Evolutionary conservation across 2,113 vertebrate species (phyloP).

Genomic region (Antechinus stuartii): DNA sequence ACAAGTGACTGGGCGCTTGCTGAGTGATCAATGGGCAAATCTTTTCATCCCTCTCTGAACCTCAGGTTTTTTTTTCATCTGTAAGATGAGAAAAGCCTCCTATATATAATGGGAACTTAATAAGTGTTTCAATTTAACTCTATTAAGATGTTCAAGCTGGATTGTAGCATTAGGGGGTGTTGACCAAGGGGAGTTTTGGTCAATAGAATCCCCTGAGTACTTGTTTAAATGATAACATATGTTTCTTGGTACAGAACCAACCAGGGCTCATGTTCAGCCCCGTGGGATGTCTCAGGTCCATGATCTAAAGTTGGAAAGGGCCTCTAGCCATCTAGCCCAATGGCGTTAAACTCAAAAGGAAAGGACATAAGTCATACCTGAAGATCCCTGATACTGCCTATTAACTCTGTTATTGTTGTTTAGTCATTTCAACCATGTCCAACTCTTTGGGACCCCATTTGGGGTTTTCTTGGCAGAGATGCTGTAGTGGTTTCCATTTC

Average conservation of each 20-base stretch:
- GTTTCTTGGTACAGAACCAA: background rate
- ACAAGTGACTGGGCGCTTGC: background rate
- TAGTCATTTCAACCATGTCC: background rate
- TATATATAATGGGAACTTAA: background rate
- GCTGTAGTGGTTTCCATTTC: background rate
- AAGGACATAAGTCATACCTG: background rate
- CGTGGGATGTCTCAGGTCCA: too few species aligned
- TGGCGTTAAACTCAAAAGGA: background rate
- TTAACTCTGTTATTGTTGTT: background rate
- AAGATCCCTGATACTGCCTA: background rate
- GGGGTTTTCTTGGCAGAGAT: background rate
- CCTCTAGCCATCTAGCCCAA: background rate
- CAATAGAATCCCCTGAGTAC: background rate
- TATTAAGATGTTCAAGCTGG: background rate
- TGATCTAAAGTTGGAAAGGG: background rate
- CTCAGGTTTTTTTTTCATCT: background rate
- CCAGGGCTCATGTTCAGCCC: background rate
- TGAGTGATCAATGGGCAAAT: background rate
- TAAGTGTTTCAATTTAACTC: background rate
- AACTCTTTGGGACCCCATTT: background rate
- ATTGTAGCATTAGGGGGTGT: background rate
- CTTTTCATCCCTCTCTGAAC: background rate
- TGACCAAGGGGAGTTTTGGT: background rate
- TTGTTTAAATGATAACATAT: background rate
- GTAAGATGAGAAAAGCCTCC: background rate